These are phyloP conservation scores for Disparrhopalites patrizii DNA, from an alignment of 2,888 invertebrate species.

Conservation along the genomic window DNA sequence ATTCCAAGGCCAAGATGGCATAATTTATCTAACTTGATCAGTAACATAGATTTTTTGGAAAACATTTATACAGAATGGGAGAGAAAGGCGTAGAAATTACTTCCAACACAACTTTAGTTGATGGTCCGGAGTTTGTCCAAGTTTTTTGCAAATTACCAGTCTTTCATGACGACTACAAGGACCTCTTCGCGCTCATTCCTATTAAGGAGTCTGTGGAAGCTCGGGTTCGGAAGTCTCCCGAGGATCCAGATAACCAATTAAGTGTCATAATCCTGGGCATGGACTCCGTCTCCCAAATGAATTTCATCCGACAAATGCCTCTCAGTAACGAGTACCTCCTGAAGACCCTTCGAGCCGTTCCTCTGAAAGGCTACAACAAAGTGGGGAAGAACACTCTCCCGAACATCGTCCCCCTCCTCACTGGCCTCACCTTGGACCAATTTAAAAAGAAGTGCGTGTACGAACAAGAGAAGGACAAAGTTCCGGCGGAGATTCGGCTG, in stretches of 20 bases:
- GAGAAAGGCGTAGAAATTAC: too few species aligned
- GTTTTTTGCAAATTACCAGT: background rate
- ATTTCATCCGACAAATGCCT: constrained; percentile 51
- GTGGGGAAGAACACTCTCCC: constrained; percentile 56
- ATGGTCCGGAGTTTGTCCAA: constrained; percentile 1
- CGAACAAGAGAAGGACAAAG: constrained; percentile 32
- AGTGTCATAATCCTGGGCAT: constrained; percentile 52
- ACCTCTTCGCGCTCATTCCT: constrained; percentile 18
- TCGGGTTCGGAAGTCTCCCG: too few species aligned
- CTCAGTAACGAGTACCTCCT: constrained; percentile 49
- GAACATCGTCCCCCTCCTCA: constrained; percentile 53
- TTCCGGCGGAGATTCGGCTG: too few species aligned
- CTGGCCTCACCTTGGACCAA: constrained; percentile 48
- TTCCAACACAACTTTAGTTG: too few species aligned
- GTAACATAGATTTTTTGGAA: too few species aligned
- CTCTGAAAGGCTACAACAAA: constrained; percentile 51
- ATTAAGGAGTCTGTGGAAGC: background rate
- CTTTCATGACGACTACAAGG: background rate
- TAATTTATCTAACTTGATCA: too few species aligned
- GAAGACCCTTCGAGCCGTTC: constrained; percentile 49
- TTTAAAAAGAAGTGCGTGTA: constrained; percentile 34
- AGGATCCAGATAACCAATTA: constrained; percentile 4
- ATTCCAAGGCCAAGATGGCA: too few species aligned
- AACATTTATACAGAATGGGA: too few species aligned
- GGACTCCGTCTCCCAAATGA: constrained; percentile 51